phyloP scores from a whole-genome alignment of 2,797 vertebrate genomes.

The Yasuhikotakia modesta region DNA sequence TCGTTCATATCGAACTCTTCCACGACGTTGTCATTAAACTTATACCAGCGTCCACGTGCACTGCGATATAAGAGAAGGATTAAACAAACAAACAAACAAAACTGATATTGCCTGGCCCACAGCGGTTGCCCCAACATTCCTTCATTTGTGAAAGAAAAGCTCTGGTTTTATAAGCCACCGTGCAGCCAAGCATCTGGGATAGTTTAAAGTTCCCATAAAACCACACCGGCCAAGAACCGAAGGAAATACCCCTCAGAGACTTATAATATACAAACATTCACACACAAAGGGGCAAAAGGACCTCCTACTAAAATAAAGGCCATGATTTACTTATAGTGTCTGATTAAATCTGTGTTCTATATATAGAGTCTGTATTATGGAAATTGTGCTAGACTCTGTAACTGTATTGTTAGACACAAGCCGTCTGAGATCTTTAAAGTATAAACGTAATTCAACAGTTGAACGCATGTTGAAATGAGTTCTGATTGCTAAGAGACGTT shows the following conservation, averaged over 20 bases:
- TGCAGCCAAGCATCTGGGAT: conserved; percentile 72
- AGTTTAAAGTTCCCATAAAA: conserved; percentile 58
- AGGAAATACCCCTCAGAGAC: not conserved
- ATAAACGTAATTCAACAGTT: not conserved
- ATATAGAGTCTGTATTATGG: not conserved
- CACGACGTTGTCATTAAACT: conserved; percentile 96
- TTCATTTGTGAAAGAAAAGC: conserved; percentile 55
- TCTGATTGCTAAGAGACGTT: not conserved
- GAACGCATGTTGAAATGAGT: not conserved
- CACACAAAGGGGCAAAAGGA: not conserved
- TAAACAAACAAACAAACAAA: not conserved
- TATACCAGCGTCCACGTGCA: conserved; percentile 94
- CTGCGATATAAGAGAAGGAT: conserved; percentile 70
- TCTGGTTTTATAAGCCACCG: not conserved
- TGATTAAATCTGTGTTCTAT: not conserved
- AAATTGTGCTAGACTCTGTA: conserved; percentile 13
- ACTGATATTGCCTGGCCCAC: not conserved
- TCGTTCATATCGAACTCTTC: conserved; percentile 98
- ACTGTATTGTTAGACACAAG: not conserved
- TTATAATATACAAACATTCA: conserved; percentile 2
- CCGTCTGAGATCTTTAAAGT: not conserved
- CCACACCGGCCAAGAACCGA: conserved; percentile 12
- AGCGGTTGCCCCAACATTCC: conserved; percentile 58
- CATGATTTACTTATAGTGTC: conserved; percentile 4
- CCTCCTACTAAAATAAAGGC: not conserved